These are phyloP conservation scores for Euglossa dilemma DNA, from an alignment of 1,140 invertebrate genomes.

Conservation along the genomic window DNA sequence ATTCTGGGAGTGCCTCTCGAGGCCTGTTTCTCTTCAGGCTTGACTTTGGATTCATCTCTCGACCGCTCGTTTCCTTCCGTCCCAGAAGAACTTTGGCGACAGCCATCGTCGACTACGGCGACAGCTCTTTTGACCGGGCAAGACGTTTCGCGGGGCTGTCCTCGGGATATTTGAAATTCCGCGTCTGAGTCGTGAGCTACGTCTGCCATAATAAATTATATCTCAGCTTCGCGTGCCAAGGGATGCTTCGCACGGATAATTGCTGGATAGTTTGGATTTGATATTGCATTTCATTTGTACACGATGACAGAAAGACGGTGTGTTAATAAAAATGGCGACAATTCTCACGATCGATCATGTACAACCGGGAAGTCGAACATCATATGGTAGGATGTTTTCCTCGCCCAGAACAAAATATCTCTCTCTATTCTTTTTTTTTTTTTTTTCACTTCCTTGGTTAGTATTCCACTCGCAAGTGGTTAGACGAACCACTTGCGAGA, in stretches of 20 bases:
- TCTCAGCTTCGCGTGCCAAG: too few species aligned
- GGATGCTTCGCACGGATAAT: background rate
- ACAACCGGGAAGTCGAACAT: too few species aligned
- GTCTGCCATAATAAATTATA: background rate
- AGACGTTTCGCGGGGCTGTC: conserved; percentile 8
- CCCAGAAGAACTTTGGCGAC: conserved; percentile 53
- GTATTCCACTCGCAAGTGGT: too few species aligned
- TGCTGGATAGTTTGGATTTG: background rate
- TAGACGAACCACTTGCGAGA: too few species aligned
- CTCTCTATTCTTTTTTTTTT: too few species aligned
- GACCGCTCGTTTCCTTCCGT: conserved; percentile 54
- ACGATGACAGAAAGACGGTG: too few species aligned
- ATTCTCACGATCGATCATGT: too few species aligned
- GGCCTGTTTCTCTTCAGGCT: conserved; percentile 60
- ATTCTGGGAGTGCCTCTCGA: conserved; percentile 57
- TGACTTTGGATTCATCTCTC: conserved; percentile 65
- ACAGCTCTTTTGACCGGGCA: conserved; percentile 35
- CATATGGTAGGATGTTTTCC: too few species aligned
- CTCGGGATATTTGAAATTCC: conserved; percentile 41
- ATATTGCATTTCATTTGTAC: background rate
- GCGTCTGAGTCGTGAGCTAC: too few species aligned
- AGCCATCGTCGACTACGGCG: conserved; percentile 20
- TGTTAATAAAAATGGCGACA: too few species aligned
- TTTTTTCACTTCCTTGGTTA: too few species aligned
- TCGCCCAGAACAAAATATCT: too few species aligned